Conservation (phyloP, 2,797 vertebrate species). For the Poecilia picta region DNA sequence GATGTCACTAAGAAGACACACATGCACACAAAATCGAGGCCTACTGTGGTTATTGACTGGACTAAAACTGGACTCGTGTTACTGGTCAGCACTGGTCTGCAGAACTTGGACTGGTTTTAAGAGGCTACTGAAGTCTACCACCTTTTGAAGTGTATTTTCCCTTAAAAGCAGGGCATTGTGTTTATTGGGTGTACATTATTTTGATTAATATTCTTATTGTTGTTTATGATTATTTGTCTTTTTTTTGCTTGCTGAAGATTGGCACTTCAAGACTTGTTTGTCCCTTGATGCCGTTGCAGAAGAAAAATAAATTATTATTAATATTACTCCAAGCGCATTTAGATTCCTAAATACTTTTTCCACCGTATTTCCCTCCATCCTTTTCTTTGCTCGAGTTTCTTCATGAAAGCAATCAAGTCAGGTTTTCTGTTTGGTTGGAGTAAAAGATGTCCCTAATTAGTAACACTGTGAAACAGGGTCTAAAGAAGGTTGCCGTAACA, state of each 20-base stretch:
- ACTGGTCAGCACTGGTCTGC: conserved; percentile 62
- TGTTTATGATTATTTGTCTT: conserved; percentile 81
- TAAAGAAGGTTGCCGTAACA: conserved; percentile 8
- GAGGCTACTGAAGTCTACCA: conserved; percentile 70
- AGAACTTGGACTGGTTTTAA: conserved; percentile 66
- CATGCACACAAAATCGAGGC: conserved; percentile 47
- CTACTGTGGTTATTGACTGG: conserved; percentile 59
- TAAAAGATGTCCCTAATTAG: conserved; percentile 1
- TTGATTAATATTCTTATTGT: conserved; percentile 73
- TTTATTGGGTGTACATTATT: conserved; percentile 80
- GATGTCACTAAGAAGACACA: conserved; percentile 33
- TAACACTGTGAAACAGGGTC: conserved; percentile 1
- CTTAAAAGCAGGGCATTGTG: conserved; percentile 82
- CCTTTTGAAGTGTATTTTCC: conserved; percentile 81
- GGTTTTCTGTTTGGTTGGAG: conserved; percentile 22
- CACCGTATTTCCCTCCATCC: conserved; percentile 22
- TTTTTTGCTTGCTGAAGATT: conserved; percentile 83
- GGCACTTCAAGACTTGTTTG: conserved; percentile 80
- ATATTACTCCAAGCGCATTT: conserved; percentile 71
- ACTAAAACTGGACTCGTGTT: conserved; percentile 60
- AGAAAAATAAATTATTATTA: conserved; percentile 82
- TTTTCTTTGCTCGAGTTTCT: conserved; percentile 17
- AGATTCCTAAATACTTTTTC: conserved; percentile 62
- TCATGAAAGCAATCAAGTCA: conserved; percentile 7
- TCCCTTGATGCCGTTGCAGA: conserved; percentile 75